A percentile compares a stretch with the other conserved stretches of the same genome.
These are phyloP conservation scores for Drosophila rellima DNA, from an alignment of 2,888 invertebrate species.

Conservation along the genomic window DNA sequence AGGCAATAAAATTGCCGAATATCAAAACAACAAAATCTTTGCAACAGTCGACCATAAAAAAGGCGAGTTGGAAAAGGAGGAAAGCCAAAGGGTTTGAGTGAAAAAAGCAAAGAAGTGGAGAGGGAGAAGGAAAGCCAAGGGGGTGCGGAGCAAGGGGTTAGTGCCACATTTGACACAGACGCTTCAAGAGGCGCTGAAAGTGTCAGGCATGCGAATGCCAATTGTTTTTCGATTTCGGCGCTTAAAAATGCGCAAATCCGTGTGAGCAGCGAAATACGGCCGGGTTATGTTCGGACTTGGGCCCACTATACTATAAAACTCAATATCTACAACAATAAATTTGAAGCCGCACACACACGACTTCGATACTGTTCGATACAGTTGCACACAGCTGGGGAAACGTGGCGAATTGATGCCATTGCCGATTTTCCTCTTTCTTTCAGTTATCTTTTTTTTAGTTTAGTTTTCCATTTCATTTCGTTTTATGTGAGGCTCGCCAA, in stretches of 20 bases:
- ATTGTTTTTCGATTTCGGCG: conserved; percentile 82
- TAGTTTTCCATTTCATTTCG: conserved; percentile 78
- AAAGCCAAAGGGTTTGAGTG: conserved; percentile 59
- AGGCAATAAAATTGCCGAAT: conserved; percentile 84
- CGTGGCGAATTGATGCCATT: conserved; percentile 74
- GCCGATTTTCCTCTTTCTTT: conserved; percentile 42
- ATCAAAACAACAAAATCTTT: conserved; percentile 81
- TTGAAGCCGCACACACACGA: conserved; percentile 47
- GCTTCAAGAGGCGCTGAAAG: conserved; percentile 62
- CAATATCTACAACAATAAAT: conserved; percentile 83
- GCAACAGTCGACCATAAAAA: conserved; percentile 72
- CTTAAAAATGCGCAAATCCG: conserved; percentile 72
- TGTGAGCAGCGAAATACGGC: conserved; percentile 48
- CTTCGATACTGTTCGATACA: conserved; percentile 31
- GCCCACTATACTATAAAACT: conserved; percentile 74
- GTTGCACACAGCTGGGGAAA: conserved; percentile 56
- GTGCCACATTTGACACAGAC: conserved; percentile 63
- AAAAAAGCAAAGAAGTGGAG: not conserved
- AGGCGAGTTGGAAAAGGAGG: conserved; percentile 26
- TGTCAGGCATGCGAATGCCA: conserved; percentile 80
- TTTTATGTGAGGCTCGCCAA: conserved; percentile 71
- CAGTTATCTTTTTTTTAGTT: conserved; percentile 50
- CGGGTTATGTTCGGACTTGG: conserved; percentile 41
- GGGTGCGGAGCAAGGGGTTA: conserved; percentile 36
- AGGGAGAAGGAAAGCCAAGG: conserved; percentile 17